phyloP scores from a whole-genome alignment of 2,888 invertebrate species.

The Hirtodrosophila confusa region DNA sequence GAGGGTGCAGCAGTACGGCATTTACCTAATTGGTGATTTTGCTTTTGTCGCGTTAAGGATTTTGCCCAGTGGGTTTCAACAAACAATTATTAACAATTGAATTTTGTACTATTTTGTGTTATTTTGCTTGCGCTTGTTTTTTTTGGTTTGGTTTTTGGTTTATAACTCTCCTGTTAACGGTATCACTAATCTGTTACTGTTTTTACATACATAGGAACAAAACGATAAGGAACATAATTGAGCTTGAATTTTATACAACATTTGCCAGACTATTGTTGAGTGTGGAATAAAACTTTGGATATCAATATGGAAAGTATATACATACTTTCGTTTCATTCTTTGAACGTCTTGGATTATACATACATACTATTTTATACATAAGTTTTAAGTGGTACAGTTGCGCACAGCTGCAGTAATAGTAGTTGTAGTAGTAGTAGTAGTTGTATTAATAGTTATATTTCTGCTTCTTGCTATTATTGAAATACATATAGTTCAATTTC shows the following conservation, averaged over 20 bases:
- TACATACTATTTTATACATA: conserved; percentile 37
- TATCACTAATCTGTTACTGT: conserved; percentile 73
- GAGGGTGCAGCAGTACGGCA: conserved; percentile 3
- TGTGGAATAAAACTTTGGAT: conserved; percentile 49
- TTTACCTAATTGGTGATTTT: conserved; percentile 31
- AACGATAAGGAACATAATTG: conserved; percentile 79
- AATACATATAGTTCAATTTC: conserved; percentile 22
- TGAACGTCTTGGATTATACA: conserved; percentile 8
- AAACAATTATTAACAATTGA: conserved; percentile 73
- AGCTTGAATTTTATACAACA: conserved; percentile 73
- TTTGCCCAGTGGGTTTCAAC: conserved; percentile 48
- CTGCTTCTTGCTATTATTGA: conserved; percentile 12
- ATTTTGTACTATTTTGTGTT: conserved; percentile 67
- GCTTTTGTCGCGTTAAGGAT: conserved; percentile 30
- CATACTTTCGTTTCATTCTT: conserved; percentile 5
- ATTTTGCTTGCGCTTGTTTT: conserved; percentile 18
- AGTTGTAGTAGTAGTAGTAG: conserved; percentile 36
- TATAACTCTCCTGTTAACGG: conserved; percentile 59
- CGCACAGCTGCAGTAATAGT: conserved; percentile 39
- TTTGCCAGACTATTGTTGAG: conserved; percentile 72
- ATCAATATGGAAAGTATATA: conserved; percentile 17
- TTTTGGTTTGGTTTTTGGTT: conserved; percentile 29
- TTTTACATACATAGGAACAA: conserved; percentile 70
- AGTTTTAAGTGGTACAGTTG: conserved; percentile 20
- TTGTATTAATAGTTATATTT: conserved; percentile 11